These are phyloP conservation scores for Girardia tigrina DNA, from an alignment of 2,888 invertebrate species.

Conservation along the genomic window DNA sequence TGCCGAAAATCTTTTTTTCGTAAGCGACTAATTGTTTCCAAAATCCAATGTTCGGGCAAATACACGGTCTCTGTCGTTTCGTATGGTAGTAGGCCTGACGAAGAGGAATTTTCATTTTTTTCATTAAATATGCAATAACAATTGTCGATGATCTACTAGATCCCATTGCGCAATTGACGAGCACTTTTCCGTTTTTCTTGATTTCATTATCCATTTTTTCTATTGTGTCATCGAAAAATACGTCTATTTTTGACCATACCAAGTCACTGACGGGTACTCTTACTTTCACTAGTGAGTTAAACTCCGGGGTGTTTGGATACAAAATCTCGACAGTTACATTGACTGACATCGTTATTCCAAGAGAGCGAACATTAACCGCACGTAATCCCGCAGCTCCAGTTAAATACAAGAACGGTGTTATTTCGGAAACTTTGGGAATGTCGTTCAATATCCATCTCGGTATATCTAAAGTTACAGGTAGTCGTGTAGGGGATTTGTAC, in stretches of 20 bases:
- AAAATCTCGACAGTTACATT: background rate
- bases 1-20: slow-evolving; percentile 60
- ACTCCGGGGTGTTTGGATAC: background rate
- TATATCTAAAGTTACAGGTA: background rate
- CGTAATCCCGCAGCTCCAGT: background rate
- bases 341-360: background rate
- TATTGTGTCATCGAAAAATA: background rate
- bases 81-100: slow-evolving; percentile 66
- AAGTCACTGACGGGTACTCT: background rate
- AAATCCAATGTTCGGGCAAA: slow-evolving; percentile 76
- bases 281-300: background rate
- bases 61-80: slow-evolving; percentile 62
- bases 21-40: slow-evolving; percentile 73
- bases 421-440: slow-evolving; percentile 6
- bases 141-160: slow-evolving; percentile 6
- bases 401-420: background rate
- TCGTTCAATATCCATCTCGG: slow-evolving; percentile 5
- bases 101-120: slow-evolving; percentile 50
- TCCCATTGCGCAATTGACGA: background rate
- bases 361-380: background rate
- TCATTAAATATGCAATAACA: background rate
- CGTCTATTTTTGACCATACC: background rate
- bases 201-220: background rate
- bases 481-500: background rate
- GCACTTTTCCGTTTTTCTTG: background rate